Conservation (phyloP, 1,140 invertebrate species). For the Melitaea cinxia region DNA sequence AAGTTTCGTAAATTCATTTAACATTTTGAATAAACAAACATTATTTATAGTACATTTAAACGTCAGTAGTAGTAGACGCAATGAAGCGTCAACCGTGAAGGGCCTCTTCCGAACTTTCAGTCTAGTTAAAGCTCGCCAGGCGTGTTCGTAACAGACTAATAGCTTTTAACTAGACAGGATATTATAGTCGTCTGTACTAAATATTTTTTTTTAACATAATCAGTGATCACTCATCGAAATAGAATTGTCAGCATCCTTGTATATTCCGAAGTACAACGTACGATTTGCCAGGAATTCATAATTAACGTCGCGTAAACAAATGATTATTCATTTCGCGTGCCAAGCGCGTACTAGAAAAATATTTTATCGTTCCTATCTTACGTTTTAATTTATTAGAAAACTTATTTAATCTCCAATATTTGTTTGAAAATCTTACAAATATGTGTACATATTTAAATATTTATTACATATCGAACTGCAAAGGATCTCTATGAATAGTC, state of each 20-base stretch:
- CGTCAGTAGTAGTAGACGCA: neutral
- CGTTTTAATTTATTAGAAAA: neutral
- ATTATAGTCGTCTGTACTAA: constrained; percentile 19
- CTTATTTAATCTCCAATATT: neutral
- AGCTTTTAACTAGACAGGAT: constrained; percentile 21
- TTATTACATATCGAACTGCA: neutral
- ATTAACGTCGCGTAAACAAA: constrained; percentile 17
- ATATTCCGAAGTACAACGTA: constrained; percentile 10
- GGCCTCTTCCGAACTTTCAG: constrained; percentile 5
- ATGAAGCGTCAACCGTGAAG: neutral
- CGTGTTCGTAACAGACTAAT: constrained; percentile 16
- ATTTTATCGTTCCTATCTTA: neutral
- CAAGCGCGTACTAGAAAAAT: constrained; percentile 4
- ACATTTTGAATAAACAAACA: neutral
- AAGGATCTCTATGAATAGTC: constrained; percentile 3
- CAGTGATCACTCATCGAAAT: constrained; percentile 15
- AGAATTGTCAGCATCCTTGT: constrained; percentile 8
- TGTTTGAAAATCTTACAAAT: neutral
- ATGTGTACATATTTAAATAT: neutral
- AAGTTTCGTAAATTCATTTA: too few species aligned
- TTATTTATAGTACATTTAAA: neutral
- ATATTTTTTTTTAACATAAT: constrained; percentile 14
- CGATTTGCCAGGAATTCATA: constrained; percentile 15
- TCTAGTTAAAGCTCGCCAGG: constrained; percentile 9
- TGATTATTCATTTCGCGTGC: constrained; percentile 14